Conservation (phyloP, 1,140 invertebrate genomes). For the Sarcophaga bullata region DNA sequence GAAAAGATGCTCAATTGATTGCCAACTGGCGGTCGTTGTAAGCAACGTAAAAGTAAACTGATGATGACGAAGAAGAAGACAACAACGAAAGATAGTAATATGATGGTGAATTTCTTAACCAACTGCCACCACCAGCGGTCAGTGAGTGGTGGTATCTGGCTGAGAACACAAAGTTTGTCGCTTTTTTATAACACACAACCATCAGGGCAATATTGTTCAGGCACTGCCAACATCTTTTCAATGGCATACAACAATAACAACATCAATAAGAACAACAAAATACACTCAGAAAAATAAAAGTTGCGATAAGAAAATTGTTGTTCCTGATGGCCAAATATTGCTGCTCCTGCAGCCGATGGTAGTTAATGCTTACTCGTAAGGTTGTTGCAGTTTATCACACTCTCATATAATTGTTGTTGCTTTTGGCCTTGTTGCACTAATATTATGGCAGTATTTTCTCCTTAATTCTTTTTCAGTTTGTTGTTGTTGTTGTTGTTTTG, state of each 20-base stretch:
- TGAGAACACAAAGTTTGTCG: constrained; percentile 28
- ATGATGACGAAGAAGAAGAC: too few species aligned
- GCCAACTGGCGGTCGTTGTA: not conserved
- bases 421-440: not conserved
- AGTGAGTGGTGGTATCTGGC: not conserved
- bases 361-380: not conserved
- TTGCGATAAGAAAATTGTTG: constrained; percentile 28
- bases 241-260: not conserved
- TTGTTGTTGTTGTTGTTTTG: not conserved
- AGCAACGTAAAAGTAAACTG: too few species aligned
- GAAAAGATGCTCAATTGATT: constrained; percentile 13
- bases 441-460: too few species aligned
- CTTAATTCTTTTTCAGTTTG: not conserved
- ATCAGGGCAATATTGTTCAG: not conserved
- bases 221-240: not conserved
- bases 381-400: too few species aligned
- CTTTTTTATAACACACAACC: not conserved
- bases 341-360: not conserved
- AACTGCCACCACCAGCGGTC: not conserved
- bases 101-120: too few species aligned
- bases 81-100: too few species aligned
- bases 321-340: not conserved
- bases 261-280: not conserved
- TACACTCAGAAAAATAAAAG: not conserved
- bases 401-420: not conserved